Evolutionary conservation across 2,888 invertebrate species (phyloP), one percentile per base, ranked within the genome.

Genomic region (Macropis europaea): DNA sequence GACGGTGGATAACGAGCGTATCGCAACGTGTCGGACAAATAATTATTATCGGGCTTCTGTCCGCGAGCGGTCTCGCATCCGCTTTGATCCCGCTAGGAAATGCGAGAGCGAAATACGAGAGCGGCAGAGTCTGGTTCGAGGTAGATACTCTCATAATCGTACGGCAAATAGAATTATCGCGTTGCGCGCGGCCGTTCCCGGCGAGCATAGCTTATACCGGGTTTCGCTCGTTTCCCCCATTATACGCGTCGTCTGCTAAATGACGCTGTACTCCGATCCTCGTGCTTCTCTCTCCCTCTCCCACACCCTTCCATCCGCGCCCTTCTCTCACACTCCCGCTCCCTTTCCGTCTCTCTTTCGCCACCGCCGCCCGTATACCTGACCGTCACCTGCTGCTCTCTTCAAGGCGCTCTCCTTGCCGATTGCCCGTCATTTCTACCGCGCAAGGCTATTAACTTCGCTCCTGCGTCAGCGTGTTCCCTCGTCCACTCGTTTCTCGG

Each of bases 71-170:
- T 77, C 79, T 76, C 85, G 67, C 60, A 71, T 82, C 79, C 82
- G 82, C 83, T 85, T 84, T 82, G 84, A 86, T 84, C 84, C 84
- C 73, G 77, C 73, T 79, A 73, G 83, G 84, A 84, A 85, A 85
- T 81, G 79, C 81, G 82, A 77, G 83, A 79, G 75, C 79, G 77
- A 77, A 83, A 83, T 78, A 85, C 81, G 78, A 79, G 82, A 79
- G 81, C 72, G 74, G 68, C 63, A 54, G 75, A 76, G 86, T 84
- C 88, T 88, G 89, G 85, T 83, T 76, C 82, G 85, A 84, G 83
- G 84, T 81, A 85, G 88, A 89, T 90, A 89, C 87, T 88, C 87
- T 88, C 87, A 87, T 89, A 90, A 89, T 89, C 89, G 88, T 82
- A 84, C 76, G 84, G 84, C 84, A 87, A 89, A 88, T 88, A 86